These are phyloP conservation scores for Ictalurus furcatus DNA, from an alignment of 2,113 vertebrate genomes.

Conservation along the genomic window DNA sequence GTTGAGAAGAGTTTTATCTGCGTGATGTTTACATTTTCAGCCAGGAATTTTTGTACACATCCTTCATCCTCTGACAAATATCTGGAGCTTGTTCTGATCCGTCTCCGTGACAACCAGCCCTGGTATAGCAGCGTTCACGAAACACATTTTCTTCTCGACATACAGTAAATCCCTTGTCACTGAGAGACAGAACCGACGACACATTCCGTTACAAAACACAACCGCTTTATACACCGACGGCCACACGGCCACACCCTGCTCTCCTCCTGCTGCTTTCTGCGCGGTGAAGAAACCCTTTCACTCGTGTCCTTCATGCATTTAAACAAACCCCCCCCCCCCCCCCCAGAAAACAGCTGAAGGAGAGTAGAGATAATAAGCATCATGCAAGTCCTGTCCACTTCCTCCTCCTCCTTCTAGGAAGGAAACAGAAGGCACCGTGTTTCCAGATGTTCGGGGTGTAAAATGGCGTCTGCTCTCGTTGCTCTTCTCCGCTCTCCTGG, in stretches of 20 bases:
- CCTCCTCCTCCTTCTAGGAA: background rate
- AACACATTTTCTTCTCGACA: background rate
- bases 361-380: slow-evolving; percentile 3
- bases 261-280: background rate
- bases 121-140: background rate
- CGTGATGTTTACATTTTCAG: background rate
- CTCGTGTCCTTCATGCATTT: background rate
- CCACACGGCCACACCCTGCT: background rate
- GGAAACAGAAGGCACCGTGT: background rate
- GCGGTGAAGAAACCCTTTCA: background rate
- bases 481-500: background rate
- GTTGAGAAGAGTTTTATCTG: background rate
- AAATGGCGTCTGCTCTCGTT: background rate
- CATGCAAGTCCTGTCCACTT: background rate
- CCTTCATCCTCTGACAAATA: background rate
- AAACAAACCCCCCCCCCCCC: too few species aligned
- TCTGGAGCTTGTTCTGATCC: background rate
- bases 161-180: background rate
- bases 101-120: slow-evolving; percentile 23
- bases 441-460: background rate
- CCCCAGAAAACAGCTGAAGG: background rate
- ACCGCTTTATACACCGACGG: background rate
- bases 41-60: slow-evolving; percentile 5
- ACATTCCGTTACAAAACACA: background rate
- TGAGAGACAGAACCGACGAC: background rate